Percentiles rank a stretch among this genome's conserved stretches.
These are phyloP conservation scores for Muntiacus muntjak DNA, from an alignment of 2,113 vertebrate species.

Conservation along the genomic window DNA sequence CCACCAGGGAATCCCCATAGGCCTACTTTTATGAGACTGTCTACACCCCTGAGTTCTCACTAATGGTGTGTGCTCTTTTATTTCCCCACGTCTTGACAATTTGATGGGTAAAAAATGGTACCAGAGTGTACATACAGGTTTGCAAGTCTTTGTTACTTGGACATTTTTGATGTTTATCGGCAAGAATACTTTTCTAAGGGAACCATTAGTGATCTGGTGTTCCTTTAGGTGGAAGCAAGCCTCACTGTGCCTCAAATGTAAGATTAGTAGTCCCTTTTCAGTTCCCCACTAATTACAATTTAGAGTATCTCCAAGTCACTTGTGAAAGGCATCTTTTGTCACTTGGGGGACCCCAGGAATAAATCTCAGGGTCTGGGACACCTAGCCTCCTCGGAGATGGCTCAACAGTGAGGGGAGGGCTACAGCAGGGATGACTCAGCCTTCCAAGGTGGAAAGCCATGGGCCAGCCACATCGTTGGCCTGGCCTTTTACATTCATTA, in stretches of 20 bases:
- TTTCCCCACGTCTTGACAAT: neutral
- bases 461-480: neutral
- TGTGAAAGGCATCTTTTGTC: neutral
- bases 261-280: neutral
- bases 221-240: neutral
- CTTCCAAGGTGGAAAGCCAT: neutral
- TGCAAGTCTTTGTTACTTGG: neutral
- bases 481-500: neutral
- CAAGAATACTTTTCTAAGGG: constrained; percentile 4
- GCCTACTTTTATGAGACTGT: neutral
- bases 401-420: neutral
- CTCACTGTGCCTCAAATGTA: neutral
- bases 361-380: neutral
- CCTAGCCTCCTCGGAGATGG: neutral
- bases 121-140: neutral
- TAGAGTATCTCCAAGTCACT: neutral
- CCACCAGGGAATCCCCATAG: neutral
- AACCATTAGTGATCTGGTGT: neutral
- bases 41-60: neutral
- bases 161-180: neutral
- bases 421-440: neutral
- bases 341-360: neutral
- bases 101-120: neutral
- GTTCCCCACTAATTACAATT: neutral
- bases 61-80: neutral